Evolutionary conservation across 30 jellyfish, hydroid and myxozoan species (phyloP).

Genomic region (Chrysaora quinquecirrha): DNA sequence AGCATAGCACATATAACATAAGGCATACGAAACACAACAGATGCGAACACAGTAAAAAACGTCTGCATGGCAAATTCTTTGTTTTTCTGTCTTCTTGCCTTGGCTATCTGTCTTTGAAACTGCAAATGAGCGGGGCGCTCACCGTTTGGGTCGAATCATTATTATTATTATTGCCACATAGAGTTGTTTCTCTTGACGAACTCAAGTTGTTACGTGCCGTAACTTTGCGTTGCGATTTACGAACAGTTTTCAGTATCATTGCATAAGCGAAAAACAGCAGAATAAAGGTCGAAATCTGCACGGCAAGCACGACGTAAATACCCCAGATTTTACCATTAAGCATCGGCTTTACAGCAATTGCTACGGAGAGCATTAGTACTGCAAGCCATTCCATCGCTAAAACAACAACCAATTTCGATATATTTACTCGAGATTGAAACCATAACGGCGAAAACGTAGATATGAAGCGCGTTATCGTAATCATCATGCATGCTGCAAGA

Average conservation of each 20-base stretch:
- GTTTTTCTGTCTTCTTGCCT: neutral
- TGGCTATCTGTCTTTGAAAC: too few relatives aligned
- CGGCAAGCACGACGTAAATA: neutral
- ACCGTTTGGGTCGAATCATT: too few relatives aligned
- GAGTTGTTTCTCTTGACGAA: too few relatives aligned
- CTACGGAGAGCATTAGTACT: neutral
- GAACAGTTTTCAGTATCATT: neutral
- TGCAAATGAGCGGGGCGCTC: too few relatives aligned
- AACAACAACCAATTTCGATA: neutral
- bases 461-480: neutral
- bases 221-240: neutral
- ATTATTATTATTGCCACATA: too few relatives aligned
- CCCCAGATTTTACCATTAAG: neutral
- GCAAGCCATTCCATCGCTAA: neutral
- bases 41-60: neutral
- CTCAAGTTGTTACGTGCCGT: neutral
- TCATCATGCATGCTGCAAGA: neutral
- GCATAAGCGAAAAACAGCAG: neutral
- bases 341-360: neutral
- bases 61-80: neutral
- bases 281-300: neutral
- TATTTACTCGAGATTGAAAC: neutral
- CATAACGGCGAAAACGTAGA: neutral
- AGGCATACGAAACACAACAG: neutral
- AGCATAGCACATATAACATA: neutral